These are phyloP conservation scores for Drosophila emarginata DNA, from an alignment of 2,888 invertebrate genomes.

Conservation along the genomic window DNA sequence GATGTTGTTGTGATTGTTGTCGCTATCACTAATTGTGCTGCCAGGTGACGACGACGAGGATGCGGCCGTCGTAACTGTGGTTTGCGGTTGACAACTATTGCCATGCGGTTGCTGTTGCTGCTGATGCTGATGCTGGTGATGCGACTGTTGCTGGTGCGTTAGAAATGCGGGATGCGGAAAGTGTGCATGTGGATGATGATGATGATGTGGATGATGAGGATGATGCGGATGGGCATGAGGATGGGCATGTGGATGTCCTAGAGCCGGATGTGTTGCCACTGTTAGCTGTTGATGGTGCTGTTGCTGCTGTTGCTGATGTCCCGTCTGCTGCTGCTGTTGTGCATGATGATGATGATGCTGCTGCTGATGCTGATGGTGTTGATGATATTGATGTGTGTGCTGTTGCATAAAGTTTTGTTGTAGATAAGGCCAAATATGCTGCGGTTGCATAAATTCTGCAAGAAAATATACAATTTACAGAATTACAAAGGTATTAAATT, in stretches of 20 bases:
- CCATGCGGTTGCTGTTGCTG: slow-evolving; percentile 72
- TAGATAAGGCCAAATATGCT: slow-evolving; percentile 83
- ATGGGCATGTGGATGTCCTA: slow-evolving; percentile 60
- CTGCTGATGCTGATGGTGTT: slow-evolving; percentile 66
- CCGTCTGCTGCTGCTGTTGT: slow-evolving; percentile 46
- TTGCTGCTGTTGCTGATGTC: slow-evolving; percentile 62
- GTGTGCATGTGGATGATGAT: slow-evolving; percentile 77
- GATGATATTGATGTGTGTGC: slow-evolving; percentile 70
- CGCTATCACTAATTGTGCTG: slow-evolving; percentile 83
- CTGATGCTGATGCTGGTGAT: slow-evolving; percentile 70
- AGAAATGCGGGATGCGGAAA: slow-evolving; percentile 83
- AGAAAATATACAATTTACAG: not conserved
- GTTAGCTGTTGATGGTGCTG: slow-evolving; percentile 43
- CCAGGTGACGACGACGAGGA: slow-evolving; percentile 82
- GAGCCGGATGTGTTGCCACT: slow-evolving; percentile 55
- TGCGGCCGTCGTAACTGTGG: slow-evolving; percentile 79
- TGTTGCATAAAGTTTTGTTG: slow-evolving; percentile 83
- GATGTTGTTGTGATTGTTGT: slow-evolving; percentile 78
- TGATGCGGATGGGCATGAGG: slow-evolving; percentile 58
- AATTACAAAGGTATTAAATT: too few species aligned
- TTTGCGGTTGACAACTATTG: slow-evolving; percentile 83
- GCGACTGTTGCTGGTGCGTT: slow-evolving; percentile 76
- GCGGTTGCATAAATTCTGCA: slow-evolving; percentile 83
- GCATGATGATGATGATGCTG: slow-evolving; percentile 44
- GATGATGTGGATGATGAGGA: slow-evolving; percentile 54